Evolutionary conservation across 1,140 invertebrate genomes (phyloP).

Genomic region (Hyphantria cunea): DNA sequence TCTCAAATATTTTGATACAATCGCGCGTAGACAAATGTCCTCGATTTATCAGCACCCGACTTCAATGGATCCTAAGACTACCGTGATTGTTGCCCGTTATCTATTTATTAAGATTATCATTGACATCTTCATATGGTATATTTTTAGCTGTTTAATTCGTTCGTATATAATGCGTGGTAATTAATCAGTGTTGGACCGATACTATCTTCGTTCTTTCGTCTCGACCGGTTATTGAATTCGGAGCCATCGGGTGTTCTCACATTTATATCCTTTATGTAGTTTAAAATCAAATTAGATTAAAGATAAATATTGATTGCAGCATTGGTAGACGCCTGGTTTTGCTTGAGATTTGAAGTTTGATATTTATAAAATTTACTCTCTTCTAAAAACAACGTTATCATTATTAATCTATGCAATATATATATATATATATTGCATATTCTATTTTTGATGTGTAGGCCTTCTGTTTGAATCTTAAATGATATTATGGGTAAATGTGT

Average conservation of each 20-base stretch:
- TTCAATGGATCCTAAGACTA: constrained; percentile 48
- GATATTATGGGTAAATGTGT: too few species aligned
- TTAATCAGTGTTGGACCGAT: constrained; percentile 42
- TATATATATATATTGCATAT: too few species aligned
- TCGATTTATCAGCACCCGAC: constrained; percentile 65
- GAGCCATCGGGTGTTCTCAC: constrained; percentile 22
- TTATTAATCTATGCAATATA: too few species aligned
- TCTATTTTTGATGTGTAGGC: too few species aligned
- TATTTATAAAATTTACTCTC: too few species aligned
- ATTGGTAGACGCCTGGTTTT: background rate
- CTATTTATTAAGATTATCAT: constrained; percentile 64
- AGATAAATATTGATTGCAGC: constrained; percentile 12
- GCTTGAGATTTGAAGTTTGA: too few species aligned
- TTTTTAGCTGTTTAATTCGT: constrained; percentile 53
- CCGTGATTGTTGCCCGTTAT: constrained; percentile 56
- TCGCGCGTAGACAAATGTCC: constrained; percentile 67
- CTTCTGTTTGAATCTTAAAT: too few species aligned
- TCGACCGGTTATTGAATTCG: constrained; percentile 17
- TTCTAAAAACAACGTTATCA: too few species aligned
- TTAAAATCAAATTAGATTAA: constrained; percentile 8
- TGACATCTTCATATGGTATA: constrained; percentile 63
- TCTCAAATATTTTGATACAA: constrained; percentile 78
- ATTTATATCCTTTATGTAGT: constrained; percentile 22
- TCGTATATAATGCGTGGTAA: constrained; percentile 45
- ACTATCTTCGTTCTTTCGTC: constrained; percentile 14